phyloP scores from a whole-genome alignment of 2,888 invertebrate species.

The Tipula vernalis region DNA sequence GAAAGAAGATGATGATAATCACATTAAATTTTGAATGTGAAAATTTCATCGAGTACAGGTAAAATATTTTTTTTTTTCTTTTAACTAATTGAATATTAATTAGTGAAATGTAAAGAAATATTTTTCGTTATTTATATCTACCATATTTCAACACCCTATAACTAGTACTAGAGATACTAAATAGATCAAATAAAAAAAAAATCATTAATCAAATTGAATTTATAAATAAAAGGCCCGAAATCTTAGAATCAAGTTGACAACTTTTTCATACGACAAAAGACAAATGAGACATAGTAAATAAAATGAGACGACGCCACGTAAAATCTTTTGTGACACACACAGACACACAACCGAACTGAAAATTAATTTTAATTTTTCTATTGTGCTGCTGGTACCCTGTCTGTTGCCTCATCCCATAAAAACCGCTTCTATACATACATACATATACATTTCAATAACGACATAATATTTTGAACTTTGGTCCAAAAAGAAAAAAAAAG shows the following conservation, averaged over 20 bases:
- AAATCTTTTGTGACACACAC: not conserved
- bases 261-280: not conserved
- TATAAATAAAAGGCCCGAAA: not conserved
- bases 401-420: not conserved
- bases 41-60: not conserved
- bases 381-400: not conserved
- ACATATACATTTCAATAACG: not conserved
- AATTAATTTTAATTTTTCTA: not conserved
- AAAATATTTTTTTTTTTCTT: not conserved
- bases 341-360: not conserved
- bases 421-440: not conserved
- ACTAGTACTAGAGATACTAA: too few species aligned
- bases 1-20: not conserved
- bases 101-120: not conserved
- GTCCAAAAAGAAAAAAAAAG: not conserved
- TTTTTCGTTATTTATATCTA: not conserved
- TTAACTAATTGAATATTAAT: not conserved
- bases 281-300: not conserved
- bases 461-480: not conserved
- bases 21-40: not conserved
- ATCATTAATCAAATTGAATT: not conserved
- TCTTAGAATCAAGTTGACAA: not conserved
- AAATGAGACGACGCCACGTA: not conserved
- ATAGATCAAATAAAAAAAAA: not conserved
- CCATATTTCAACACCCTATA: too few species aligned